Percentiles rank a stretch among this genome's conserved stretches.
Conservation (phyloP, 2,888 invertebrate genomes). For the Nasonia oneida region DNA sequence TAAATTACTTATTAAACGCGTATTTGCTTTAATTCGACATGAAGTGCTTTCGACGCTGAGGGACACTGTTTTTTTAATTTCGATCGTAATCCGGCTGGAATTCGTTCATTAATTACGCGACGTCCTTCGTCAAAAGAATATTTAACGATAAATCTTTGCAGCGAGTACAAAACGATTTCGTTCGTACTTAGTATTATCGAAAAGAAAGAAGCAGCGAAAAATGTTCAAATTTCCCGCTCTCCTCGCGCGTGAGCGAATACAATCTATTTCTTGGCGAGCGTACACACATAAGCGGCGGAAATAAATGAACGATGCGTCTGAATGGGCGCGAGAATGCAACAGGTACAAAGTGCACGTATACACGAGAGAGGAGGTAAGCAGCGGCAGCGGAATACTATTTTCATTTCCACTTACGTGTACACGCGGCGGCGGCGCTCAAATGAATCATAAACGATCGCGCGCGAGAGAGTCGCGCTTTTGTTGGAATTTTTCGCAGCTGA, state of each 20-base stretch:
- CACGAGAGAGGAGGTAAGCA: conserved; percentile 23
- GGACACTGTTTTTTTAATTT: background rate
- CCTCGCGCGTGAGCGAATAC: background rate
- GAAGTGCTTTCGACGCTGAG: background rate
- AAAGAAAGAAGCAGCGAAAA: background rate
- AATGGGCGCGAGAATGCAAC: conserved; percentile 59
- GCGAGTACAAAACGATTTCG: too few species aligned
- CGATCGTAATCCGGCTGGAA: background rate
- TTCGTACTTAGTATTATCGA: too few species aligned
- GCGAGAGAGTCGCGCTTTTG: conserved; percentile 27
- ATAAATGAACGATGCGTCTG: conserved; percentile 60
- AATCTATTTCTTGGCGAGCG: conserved; percentile 14
- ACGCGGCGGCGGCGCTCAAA: conserved; percentile 2
- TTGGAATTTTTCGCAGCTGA: conserved; percentile 25
- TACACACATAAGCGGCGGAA: conserved; percentile 26
- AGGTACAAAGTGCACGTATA: conserved; percentile 36
- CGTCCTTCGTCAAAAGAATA: background rate
- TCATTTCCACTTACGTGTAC: conserved; percentile 50
- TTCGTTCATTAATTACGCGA: background rate
- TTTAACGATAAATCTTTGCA: background rate
- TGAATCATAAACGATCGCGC: conserved; percentile 35
- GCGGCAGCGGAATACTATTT: conserved; percentile 39
- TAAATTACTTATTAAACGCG: background rate
- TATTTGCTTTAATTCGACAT: background rate
- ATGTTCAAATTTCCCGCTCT: background rate